Base-by-base conservation (phyloP, 2,888 invertebrate genomes). In the Xestia rhomboidea region DNA sequence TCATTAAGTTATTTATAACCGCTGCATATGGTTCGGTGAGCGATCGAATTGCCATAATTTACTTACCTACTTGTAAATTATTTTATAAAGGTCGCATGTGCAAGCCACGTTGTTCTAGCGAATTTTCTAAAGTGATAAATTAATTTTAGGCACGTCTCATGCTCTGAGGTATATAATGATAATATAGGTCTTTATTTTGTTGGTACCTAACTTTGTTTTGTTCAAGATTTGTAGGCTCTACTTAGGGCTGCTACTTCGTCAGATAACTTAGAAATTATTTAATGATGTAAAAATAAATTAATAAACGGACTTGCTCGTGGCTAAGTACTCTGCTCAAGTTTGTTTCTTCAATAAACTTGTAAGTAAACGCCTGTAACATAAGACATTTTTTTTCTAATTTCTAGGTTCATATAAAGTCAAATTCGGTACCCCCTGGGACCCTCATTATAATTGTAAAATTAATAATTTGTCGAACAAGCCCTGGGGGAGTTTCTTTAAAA, bases 1-100 rank as follows among this genome's bases (percentile, higher is more conserved):
- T 93, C 93, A 94, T 94, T 93, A 94, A 87, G 91, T 93, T 93
- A 93, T 93, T 94, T 93, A 92, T 92, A 93, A 87, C 90, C 90
- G 64, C 90, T 91, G 89, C 91, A 92, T 91, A 93, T 90, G 93
- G 92, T 90, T 88, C 88, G 90, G 88, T 89, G 86, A 87, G 87
- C 90, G 91, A 91, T 90, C 90, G 90, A 91, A 91, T 92, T 89
- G 90, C 92, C 84, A 91, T 91, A 93, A 94, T 94, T 94, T 93
- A 89, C 90, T 88, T 79, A 94, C 94, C 94, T 93, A 89, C 90
- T 88, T 79, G 91, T 88, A 93, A 93, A 93, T 93, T 93, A 91
- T 90, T 90, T 88, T 90, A 34, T 51, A 91, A 93, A 93, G 92
- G 91, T 92, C 89, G 88, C 81, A 81, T 83, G 71, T 76, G 67